These are phyloP conservation scores for Neostethus bicornis DNA, from an alignment of 2,797 vertebrate species.

Conservation along the genomic window DNA sequence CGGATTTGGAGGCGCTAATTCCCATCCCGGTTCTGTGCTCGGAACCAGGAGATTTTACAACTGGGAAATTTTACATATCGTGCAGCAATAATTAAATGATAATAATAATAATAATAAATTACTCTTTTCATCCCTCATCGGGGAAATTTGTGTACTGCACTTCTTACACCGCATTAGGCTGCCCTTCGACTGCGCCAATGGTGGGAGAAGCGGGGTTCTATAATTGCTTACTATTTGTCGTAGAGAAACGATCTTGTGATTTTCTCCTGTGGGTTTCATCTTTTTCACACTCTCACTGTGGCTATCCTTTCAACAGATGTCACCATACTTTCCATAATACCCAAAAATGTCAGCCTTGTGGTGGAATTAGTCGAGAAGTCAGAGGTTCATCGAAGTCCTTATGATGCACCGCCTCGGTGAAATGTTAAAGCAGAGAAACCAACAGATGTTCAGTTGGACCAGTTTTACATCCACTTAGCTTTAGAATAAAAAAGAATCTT, in stretches of 20 bases:
- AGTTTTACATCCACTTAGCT: not conserved
- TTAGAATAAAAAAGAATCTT: too few species aligned
- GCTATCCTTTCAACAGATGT: constrained; percentile 2
- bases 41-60: too few species aligned
- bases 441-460: constrained; percentile 4
- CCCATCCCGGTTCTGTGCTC: too few species aligned
- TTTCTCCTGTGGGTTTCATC: not conserved
- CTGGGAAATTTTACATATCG: constrained; percentile 2
- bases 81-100: constrained; percentile 12
- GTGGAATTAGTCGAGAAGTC: not conserved
- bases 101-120: too few species aligned
- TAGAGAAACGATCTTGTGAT: not conserved
- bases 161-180: too few species aligned
- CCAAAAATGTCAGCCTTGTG: not conserved
- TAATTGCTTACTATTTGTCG: not conserved
- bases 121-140: too few species aligned
- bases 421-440: not conserved
- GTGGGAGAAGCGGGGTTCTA: too few species aligned
- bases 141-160: too few species aligned
- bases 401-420: not conserved
- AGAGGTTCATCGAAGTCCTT: not conserved
- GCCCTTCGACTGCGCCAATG: too few species aligned
- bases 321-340: not conserved
- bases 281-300: not conserved
- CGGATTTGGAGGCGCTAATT: too few species aligned